Evolutionary conservation across 2,797 vertebrate genomes (phyloP).

Genomic region (Neosilurus mollespiculum): DNA sequence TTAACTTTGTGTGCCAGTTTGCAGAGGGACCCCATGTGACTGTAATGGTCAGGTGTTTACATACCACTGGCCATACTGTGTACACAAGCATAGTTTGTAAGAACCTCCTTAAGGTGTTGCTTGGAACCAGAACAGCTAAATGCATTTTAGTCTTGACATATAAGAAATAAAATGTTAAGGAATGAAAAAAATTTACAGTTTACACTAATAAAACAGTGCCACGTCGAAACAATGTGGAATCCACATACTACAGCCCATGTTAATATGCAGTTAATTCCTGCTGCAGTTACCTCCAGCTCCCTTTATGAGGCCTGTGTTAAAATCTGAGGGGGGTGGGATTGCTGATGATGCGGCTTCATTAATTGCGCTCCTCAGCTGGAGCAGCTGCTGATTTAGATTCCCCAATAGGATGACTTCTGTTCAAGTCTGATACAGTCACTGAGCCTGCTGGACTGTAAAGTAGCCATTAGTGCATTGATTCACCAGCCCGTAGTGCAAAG

Average conservation of each 20-base stretch:
- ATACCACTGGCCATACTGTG: background rate
- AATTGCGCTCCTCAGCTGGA: conserved; percentile 65
- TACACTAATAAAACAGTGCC: background rate
- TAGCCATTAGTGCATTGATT: conserved; percentile 60
- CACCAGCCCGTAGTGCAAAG: conserved; percentile 50
- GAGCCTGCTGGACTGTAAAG: conserved; percentile 60
- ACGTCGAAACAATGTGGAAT: conserved; percentile 24
- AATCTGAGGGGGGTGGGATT: conserved; percentile 57
- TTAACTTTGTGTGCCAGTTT: background rate
- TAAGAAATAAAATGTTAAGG: background rate
- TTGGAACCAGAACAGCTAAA: background rate
- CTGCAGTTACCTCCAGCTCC: conserved; percentile 59
- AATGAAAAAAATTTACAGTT: background rate
- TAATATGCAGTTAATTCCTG: conserved; percentile 64
- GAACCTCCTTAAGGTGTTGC: background rate
- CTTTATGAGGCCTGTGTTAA: conserved; percentile 68
- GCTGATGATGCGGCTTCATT: conserved; percentile 68
- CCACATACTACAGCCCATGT: conserved; percentile 54
- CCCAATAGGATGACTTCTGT: conserved; percentile 66
- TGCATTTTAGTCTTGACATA: background rate
- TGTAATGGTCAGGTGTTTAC: background rate
- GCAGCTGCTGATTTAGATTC: conserved; percentile 72
- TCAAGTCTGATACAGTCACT: conserved; percentile 63
- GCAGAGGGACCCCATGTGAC: background rate
- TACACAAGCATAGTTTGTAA: background rate